A percentile compares a stretch with the other conserved stretches of the same genome.
Evolutionary conservation across 2,797 vertebrate genomes (phyloP).

Genomic region (Bovichtus variegatus): DNA sequence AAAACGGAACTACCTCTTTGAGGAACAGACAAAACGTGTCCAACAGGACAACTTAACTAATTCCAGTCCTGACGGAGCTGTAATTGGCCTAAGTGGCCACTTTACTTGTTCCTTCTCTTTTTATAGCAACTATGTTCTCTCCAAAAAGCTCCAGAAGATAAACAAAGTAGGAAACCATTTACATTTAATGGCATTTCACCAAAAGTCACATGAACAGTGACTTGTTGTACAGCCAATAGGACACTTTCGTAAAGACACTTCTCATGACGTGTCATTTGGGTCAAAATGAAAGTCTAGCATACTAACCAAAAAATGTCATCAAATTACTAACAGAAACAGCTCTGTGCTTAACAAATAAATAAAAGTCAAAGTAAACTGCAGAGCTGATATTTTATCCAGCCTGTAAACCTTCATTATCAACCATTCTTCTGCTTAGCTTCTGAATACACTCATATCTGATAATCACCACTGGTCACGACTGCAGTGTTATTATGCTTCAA

Average conservation of each 20-base stretch:
- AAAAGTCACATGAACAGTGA: neutral
- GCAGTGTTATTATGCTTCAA: slow-evolving; percentile 9
- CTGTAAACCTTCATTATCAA: neutral
- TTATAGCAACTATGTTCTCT: neutral
- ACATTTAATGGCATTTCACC: neutral
- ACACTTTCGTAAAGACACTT: neutral
- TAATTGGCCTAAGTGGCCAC: slow-evolving; percentile 33
- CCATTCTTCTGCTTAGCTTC: neutral
- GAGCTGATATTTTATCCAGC: neutral
- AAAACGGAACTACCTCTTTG: neutral
- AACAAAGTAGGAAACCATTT: neutral
- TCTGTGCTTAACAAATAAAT: slow-evolving; percentile 10
- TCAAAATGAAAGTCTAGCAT: neutral
- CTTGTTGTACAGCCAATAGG: neutral
- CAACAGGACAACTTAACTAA: slow-evolving; percentile 5
- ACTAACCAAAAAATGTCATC: neutral
- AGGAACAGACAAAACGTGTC: slow-evolving; percentile 6
- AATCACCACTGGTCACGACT: slow-evolving; percentile 14
- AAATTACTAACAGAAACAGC: neutral
- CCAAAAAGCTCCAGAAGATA: neutral
- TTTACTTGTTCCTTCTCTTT: slow-evolving; percentile 34
- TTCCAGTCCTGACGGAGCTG: slow-evolving; percentile 27
- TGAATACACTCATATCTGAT: slow-evolving; percentile 25
- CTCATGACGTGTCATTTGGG: neutral
- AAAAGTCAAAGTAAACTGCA: neutral